Base-by-base conservation (phyloP, 1,140 invertebrate genomes). In the Daktulosphaira vitifoliae region DNA sequence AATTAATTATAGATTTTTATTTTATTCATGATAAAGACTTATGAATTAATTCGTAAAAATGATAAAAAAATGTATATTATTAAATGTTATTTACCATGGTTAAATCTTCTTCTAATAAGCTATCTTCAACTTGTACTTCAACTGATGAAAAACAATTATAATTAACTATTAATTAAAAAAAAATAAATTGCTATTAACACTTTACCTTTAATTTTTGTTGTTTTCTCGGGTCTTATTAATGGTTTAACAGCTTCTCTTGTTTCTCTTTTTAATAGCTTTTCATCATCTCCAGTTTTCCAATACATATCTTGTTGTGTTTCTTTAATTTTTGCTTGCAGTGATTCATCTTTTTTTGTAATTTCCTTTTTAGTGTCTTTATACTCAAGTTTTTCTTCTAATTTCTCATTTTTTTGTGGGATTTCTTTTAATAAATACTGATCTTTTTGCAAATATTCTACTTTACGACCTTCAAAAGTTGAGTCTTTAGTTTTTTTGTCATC, bases 61-160 rank as follows among this genome's bases (percentile, higher is more conserved):
- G 25, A 16, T 68, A 39, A 33, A 64, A 33, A 49, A 50, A 26
- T 49, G 37, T 20, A 67, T 48, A 56, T 44, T 54, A 68, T 15
- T 49, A 46, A n/a, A 20, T 6, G 13, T 20, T 18, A 16, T 73
- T 72, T 74, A 83, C 81, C 73, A 78, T 74, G 68, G 79, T 77
- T 66, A 82, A 75, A 69, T 83, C 81, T 71, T 84, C 81, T 70
- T 83, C 81, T 7, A 79, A 76, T 38, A 65, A 1, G 20, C 46
- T 20, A 18, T 46, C 56, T 62, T 62, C 56, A 16, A 33, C 5
- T 18, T 1, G 23, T 3, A 20, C n/a, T 11, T 48, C 25, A 20
- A 46, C 56, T 62, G 42, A 44, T 38, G 7, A 25, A 44, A 56
- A 44, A 13, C 4, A 38, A n/a, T 22, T 8, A 53, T 22, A 23